phyloP scores from a whole-genome alignment of 2,888 invertebrate species.

The Nymphalis urticae region DNA sequence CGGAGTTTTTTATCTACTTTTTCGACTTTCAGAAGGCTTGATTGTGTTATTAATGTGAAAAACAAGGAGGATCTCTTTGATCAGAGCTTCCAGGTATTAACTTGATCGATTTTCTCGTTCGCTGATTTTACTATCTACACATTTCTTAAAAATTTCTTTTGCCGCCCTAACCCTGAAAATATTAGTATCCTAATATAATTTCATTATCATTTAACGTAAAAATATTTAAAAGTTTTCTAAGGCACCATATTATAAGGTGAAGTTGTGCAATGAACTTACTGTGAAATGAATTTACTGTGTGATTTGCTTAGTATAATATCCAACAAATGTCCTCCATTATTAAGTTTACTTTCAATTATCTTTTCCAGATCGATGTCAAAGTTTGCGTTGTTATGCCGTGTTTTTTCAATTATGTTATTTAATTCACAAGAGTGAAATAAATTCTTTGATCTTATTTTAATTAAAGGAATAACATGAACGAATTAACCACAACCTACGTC shows the following conservation, averaged over 20 bases:
- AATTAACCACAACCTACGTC: too few relatives aligned
- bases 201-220: too few relatives aligned
- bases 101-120: constrained; percentile 45
- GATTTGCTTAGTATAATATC: constrained; percentile 46
- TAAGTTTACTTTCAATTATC: constrained; percentile 40
- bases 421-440: constrained; percentile 14
- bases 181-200: not conserved
- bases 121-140: constrained; percentile 43
- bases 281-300: constrained; percentile 48
- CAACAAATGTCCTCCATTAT: constrained; percentile 42
- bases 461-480: too few relatives aligned
- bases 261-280: constrained; percentile 39
- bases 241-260: not conserved
- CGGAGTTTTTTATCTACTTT: too few relatives aligned
- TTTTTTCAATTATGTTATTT: constrained; percentile 42
- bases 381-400: constrained; percentile 43
- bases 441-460: too few relatives aligned
- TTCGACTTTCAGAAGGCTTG: too few relatives aligned
- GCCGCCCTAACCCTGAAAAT: constrained; percentile 44
- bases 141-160: constrained; percentile 45
- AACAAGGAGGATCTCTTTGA: constrained; percentile 49
- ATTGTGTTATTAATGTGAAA: constrained; percentile 39
- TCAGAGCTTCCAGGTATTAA: constrained; percentile 54
- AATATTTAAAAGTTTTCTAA: not conserved
- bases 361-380: constrained; percentile 36